Base-by-base conservation (phyloP, 2,888 invertebrate species). In the Mylabris sibirica region DNA sequence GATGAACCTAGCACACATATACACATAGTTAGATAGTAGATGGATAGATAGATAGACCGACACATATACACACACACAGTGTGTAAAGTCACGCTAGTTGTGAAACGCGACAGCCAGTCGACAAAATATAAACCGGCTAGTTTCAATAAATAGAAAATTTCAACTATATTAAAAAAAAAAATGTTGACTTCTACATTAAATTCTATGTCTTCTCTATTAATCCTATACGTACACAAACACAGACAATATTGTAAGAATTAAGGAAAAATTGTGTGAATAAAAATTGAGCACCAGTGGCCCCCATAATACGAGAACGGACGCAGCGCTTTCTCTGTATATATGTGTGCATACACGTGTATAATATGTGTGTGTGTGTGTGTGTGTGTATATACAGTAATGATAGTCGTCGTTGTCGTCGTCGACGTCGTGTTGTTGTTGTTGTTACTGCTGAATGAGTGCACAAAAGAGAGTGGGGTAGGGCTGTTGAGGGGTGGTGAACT, bases 401-500 rank as follows among this genome's bases (percentile, higher is more conserved):
- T 80, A 79, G 77, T 79, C 79, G 82, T 80, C 30, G 80, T 79
- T 83, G 82, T 11, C 11, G 11, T 35, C 3, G 9, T 34, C 5
- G 34, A 8, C 34, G 34, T 34, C 6, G 6, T 34, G 34, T 5
- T 34, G 34, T 26, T 26, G 35, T 35, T 35, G 35, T 35, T 35
- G 35, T 35, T 35, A 14, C 80, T 82, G 81, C 81, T 84, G 82
- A 84, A 83, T 83, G 83, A 82, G 80, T 30, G 30, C 30, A 30
- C 3, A 80, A 79, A 79, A 79, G 83, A 81, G 81, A 6, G 44
- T 82, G 84, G 83, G 84, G 85, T 83, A 82, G 83, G 83, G 84
- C 84, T 84, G 30, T 30, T 30, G 83, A 84, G 84, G 86, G 86
- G 86, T 84, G 84, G 81, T 80, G 85, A 86, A 86, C 86, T 77